These are phyloP conservation scores for Achlya flavicornis DNA, from an alignment of 2,888 invertebrate genomes.

Conservation along the genomic window DNA sequence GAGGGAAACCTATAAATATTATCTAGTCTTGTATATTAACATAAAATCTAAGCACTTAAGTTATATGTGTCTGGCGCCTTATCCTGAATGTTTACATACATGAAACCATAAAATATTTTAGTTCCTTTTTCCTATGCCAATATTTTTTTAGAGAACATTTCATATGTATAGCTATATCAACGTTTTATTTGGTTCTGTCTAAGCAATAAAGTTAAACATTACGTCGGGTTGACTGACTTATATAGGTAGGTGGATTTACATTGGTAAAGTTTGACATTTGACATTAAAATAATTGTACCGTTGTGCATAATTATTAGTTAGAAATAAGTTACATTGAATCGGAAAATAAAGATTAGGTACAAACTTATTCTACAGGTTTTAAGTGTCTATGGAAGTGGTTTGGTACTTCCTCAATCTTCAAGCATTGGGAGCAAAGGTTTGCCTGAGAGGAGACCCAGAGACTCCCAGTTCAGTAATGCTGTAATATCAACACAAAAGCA, in stretches of 20 bases:
- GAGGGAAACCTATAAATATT: not conserved
- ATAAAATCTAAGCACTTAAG: not conserved
- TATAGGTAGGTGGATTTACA: not conserved
- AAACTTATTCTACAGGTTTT: too few relatives aligned
- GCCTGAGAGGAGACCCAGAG: too few relatives aligned
- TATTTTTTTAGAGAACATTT: slow-evolving; percentile 3
- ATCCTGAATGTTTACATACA: not conserved
- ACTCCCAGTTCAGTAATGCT: too few relatives aligned
- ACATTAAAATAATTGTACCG: not conserved
- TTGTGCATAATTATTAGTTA: not conserved
- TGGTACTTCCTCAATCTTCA: too few relatives aligned
- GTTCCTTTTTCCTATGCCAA: not conserved
- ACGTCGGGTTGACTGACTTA: not conserved
- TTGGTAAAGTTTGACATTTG: not conserved
- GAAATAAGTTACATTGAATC: too few relatives aligned
- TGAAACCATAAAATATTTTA: slow-evolving; percentile 8
- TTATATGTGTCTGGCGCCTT: slow-evolving; percentile 1
- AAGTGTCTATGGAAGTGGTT: too few relatives aligned
- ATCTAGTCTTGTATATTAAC: not conserved
- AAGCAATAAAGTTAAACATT: not conserved
- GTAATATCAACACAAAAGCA: too few relatives aligned
- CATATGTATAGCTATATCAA: slow-evolving; percentile 3
- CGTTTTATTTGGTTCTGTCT: not conserved
- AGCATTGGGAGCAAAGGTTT: too few relatives aligned
- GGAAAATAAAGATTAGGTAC: too few relatives aligned